Percentiles rank a stretch among this genome's conserved stretches.
These are phyloP conservation scores for Latrodectus hesperus DNA, from an alignment of 2,888 invertebrate genomes.

Conservation along the genomic window DNA sequence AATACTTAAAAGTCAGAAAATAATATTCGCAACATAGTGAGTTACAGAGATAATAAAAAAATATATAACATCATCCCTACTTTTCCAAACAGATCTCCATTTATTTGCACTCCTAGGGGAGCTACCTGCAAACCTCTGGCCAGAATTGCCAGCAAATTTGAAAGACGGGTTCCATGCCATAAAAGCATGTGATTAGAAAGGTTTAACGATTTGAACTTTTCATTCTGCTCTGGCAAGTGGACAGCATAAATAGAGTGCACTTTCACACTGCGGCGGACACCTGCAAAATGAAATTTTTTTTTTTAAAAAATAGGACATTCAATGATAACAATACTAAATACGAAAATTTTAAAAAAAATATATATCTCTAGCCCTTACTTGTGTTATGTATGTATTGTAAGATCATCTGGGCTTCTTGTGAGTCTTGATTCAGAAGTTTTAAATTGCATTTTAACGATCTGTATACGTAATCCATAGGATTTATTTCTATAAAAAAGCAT, in stretches of 20 bases:
- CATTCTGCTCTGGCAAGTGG: slow-evolving; percentile 43
- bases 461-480: slow-evolving; percentile 77
- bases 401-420: slow-evolving; percentile 76
- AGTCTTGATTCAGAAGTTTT: slow-evolving; percentile 74
- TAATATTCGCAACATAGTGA: too few species aligned
- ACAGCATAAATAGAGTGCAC: slow-evolving; percentile 48
- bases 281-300: background rate
- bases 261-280: slow-evolving; percentile 6
- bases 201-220: slow-evolving; percentile 12
- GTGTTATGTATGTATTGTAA: slow-evolving; percentile 77
- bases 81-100: slow-evolving; percentile 76
- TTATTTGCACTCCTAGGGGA: slow-evolving; percentile 75
- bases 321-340: background rate
- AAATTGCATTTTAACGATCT: slow-evolving; percentile 75
- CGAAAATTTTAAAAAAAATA: slow-evolving; percentile 33
- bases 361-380: slow-evolving; percentile 69
- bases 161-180: slow-evolving; percentile 77
- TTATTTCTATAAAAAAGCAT: slow-evolving; percentile 72
- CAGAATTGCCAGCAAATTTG: slow-evolving; percentile 77
- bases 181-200: slow-evolving; percentile 73
- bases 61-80: slow-evolving; percentile 67
- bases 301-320: background rate
- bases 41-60: background rate
- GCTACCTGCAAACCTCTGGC: slow-evolving; percentile 76
- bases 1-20: too few species aligned